Evolutionary conservation across 92 coral and sea anemone genomes (phyloP).

Genomic region (Heliopora coerulea): DNA sequence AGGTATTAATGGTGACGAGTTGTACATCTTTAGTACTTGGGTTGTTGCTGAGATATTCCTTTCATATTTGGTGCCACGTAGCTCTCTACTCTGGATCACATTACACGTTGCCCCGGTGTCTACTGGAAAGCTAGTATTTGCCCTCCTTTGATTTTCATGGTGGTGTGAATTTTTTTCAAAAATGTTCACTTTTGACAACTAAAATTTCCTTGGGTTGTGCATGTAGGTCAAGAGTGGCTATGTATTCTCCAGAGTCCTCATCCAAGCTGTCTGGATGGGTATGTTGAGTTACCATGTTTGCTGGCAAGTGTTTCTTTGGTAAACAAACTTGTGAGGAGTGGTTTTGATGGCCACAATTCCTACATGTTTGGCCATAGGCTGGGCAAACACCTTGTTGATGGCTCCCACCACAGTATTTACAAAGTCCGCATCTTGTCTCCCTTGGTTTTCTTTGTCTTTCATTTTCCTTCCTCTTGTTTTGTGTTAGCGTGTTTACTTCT

Average conservation of each 20-base stretch:
- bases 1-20: conserved; percentile 2
- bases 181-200: not conserved
- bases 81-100: conserved; percentile 9
- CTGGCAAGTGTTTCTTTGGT: not conserved
- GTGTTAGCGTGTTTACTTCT: not conserved
- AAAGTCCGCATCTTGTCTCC: too few relatives aligned
- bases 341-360: not conserved
- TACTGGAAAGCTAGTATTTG: not conserved
- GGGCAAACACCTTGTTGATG: conserved; percentile 22
- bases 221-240: not conserved
- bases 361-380: conserved; percentile 28
- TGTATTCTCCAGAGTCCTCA: conserved; percentile 43
- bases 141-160: not conserved
- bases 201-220: not conserved
- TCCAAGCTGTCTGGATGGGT: not conserved
- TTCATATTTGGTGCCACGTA: not conserved
- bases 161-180: not conserved
- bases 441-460: too few relatives aligned
- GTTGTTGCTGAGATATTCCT: not conserved
- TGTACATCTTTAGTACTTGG: conserved; percentile 43
- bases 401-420: conserved; percentile 31
- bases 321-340: too few relatives aligned
- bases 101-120: not conserved
- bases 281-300: not conserved
- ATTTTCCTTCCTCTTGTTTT: too few relatives aligned